These are phyloP conservation scores for Spea bombifrons DNA, from an alignment of 2,113 vertebrate species.

Conservation along the genomic window DNA sequence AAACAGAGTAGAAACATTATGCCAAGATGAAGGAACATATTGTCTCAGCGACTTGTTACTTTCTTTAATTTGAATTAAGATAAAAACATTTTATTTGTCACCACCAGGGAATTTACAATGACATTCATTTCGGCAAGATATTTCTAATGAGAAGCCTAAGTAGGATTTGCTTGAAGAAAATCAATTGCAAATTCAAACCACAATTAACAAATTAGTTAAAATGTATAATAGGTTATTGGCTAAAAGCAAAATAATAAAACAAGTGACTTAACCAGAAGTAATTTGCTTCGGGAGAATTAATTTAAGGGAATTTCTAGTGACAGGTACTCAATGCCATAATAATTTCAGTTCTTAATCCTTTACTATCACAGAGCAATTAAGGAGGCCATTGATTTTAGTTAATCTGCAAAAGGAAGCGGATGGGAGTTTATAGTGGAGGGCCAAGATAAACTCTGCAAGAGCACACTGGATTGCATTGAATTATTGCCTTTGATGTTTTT, in stretches of 20 bases:
- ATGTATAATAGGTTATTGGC: slow-evolving; percentile 24
- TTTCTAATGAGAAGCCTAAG: slow-evolving; percentile 2
- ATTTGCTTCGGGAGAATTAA: neutral
- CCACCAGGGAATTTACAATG: neutral
- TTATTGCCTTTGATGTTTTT: slow-evolving; percentile 12
- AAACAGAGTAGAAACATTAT: too few relatives aligned
- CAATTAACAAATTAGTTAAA: slow-evolving; percentile 8
- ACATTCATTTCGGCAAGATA: slow-evolving; percentile 12
- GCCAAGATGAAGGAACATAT: neutral
- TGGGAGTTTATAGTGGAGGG: slow-evolving; percentile 11
- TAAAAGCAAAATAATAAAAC: slow-evolving; percentile 1
- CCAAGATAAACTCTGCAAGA: neutral
- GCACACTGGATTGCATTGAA: slow-evolving; percentile 18
- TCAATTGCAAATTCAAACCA: neutral
- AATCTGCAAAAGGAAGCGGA: slow-evolving; percentile 16
- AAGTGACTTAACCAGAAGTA: neutral
- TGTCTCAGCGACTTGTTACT: neutral
- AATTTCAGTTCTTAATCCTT: neutral
- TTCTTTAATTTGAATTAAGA: neutral
- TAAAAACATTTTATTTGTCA: neutral
- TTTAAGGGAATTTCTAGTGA: slow-evolving; percentile 16
- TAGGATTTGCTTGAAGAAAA: neutral
- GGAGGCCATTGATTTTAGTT: slow-evolving; percentile 22
- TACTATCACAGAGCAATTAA: neutral
- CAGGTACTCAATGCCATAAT: neutral